Percentiles rank a stretch among this genome's conserved stretches.
Conservation (phyloP, 2,113 vertebrate species). For the Rallus limicola region DNA sequence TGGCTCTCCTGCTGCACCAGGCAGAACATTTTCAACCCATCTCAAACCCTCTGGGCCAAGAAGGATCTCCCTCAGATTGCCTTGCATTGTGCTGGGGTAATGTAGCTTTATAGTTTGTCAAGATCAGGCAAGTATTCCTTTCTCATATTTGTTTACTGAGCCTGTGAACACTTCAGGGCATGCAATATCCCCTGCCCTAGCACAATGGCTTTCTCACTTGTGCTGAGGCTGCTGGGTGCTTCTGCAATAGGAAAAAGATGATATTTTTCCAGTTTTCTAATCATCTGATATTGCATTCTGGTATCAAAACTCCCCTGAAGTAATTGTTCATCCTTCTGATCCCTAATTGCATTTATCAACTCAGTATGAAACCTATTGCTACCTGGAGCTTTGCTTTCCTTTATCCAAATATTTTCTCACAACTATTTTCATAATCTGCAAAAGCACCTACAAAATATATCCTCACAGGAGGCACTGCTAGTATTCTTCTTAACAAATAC, state of each 20-base stretch:
- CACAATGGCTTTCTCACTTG: neutral
- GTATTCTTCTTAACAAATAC: constrained; percentile 13
- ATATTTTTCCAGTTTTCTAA: constrained; percentile 48
- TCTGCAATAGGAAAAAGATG: neutral
- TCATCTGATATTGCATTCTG: constrained; percentile 53
- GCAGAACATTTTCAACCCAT: neutral
- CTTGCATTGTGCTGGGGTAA: neutral
- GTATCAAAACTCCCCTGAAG: constrained; percentile 50
- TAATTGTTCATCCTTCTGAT: constrained; percentile 64
- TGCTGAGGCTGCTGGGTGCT: neutral
- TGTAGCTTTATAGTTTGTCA: neutral
- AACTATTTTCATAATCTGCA: constrained; percentile 61
- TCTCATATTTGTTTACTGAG: constrained; percentile 16
- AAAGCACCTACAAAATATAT: constrained; percentile 34
- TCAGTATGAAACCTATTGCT: constrained; percentile 52
- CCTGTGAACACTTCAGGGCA: constrained; percentile 17
- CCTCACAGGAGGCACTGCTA: constrained; percentile 1
- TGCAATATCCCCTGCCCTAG: constrained; percentile 13
- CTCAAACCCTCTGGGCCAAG: neutral
- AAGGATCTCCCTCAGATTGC: neutral
- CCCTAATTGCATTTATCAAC: constrained; percentile 65
- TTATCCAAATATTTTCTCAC: constrained; percentile 53
- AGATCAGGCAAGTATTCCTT: neutral
- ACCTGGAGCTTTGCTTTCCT: constrained; percentile 55
- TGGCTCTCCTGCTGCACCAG: accelerated